Evolutionary conservation across 2,888 invertebrate genomes (phyloP).

Genomic region (Epirrita christyi): DNA sequence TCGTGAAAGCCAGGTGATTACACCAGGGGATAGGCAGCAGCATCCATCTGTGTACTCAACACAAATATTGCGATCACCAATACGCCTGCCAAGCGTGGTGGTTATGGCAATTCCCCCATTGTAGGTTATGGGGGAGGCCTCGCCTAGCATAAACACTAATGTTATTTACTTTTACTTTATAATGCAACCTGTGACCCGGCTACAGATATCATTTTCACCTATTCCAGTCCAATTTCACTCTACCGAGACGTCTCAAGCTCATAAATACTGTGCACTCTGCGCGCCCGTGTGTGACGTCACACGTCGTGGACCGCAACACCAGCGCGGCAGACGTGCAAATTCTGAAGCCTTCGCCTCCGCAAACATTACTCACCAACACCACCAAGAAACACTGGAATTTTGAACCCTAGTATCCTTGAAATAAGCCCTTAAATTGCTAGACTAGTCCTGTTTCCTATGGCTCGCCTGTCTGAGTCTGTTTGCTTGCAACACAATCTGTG

Average conservation of each 20-base stretch:
- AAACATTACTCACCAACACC: conserved; percentile 54
- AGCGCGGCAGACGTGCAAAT: conserved; percentile 50
- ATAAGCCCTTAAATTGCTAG: conserved; percentile 14
- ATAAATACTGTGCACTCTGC: conserved; percentile 21
- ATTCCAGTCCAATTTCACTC: conserved; percentile 19
- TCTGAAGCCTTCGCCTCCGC: conserved; percentile 50
- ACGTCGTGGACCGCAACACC: conserved; percentile 40
- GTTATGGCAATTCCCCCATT: too few species aligned
- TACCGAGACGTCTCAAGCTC: conserved; percentile 19
- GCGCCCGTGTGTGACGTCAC: conserved; percentile 43
- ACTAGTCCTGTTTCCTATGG: not conserved
- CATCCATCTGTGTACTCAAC: too few species aligned
- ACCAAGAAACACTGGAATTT: conserved; percentile 4
- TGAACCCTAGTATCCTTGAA: conserved; percentile 10
- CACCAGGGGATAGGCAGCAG: too few species aligned
- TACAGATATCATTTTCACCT: conserved; percentile 17
- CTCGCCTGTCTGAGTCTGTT: conserved; percentile 15
- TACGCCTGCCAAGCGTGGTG: too few species aligned
- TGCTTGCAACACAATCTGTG: conserved; percentile 24
- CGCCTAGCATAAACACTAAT: too few species aligned
- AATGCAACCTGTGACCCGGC: too few species aligned
- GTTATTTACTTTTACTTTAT: too few species aligned
- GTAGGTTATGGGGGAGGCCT: too few species aligned
- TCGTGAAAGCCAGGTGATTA: too few species aligned
- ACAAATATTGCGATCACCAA: too few species aligned